Evolutionary conservation across 2,888 invertebrate genomes (phyloP), one percentile per base, ranked within the genome.

Genomic region (Leucophora obtusa): DNA sequence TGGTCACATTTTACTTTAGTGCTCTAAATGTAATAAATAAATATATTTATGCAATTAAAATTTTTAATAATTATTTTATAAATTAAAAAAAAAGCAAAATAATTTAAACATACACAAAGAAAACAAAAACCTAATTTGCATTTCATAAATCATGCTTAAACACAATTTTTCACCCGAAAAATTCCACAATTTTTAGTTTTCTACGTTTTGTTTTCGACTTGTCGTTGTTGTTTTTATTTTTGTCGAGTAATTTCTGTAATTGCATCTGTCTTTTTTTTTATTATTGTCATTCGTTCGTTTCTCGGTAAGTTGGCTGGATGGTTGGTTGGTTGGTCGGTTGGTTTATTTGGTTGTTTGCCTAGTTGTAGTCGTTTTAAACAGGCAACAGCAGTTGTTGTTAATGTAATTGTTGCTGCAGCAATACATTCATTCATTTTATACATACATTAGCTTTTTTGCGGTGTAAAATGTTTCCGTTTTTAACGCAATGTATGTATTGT

Each of bases 391-490:
- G 76, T 81, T 81, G 76, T 50, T 73, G 76, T 38, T 73, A 81
- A 81, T 81, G 81, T 73, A 81, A 81, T 77, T 77, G 81, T 70
- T 81, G 76, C 59, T 73, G 60, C 69, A 77, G 51, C 69, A 65
- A 73, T 51, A 65, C 53, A 66, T 47, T 54, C 24, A 47, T 60
- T 51, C 71, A 71, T 68, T 47, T 62, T 17, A 47, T 60, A 58
- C 71, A 71, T 68, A 71, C 58, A 76, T 68, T 77, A 51, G 63
- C 69, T 81, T 71, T n/a, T 69, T 76, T 76, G 76, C 69, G 80
- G 76, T 76, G 69, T 69, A 74, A 81, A 81, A 70, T 74, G 81
- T 77, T 77, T 81, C 81, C 81, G 77, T 62, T 81, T 77, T 70
- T 56, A 77, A 76, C 69, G 63, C 68, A 69, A 24, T 75, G 68